These are phyloP conservation scores for Andrena haemorrhoa DNA, from an alignment of 2,888 invertebrate species.

Conservation along the genomic window DNA sequence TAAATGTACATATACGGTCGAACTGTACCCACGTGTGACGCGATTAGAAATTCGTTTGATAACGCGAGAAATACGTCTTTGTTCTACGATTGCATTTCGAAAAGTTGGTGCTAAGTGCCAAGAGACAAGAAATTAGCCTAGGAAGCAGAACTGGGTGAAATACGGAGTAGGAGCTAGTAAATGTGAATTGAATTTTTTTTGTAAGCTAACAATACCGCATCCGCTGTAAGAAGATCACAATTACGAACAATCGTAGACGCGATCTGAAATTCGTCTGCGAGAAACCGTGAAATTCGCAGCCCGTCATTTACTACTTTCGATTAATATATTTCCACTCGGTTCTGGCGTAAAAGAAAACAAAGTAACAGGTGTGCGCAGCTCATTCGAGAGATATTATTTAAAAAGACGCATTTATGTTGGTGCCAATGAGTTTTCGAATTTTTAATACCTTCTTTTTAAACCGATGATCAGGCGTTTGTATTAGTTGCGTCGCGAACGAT, in stretches of 20 bases:
- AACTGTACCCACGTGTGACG: slow-evolving; percentile 1
- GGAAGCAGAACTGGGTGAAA: slow-evolving; percentile 35
- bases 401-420: slow-evolving; percentile 70
- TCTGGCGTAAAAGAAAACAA: slow-evolving; percentile 7
- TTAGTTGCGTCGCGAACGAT: slow-evolving; percentile 35
- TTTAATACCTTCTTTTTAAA: slow-evolving; percentile 44
- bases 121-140: slow-evolving; percentile 55
- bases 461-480: slow-evolving; percentile 27
- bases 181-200: slow-evolving; percentile 45
- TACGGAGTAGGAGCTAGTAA: slow-evolving; percentile 28
- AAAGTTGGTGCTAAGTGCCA: slow-evolving; percentile 58
- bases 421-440: slow-evolving; percentile 64
- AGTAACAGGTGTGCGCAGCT: slow-evolving; percentile 17
- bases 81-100: slow-evolving; percentile 37
- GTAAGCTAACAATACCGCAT: slow-evolving; percentile 14
- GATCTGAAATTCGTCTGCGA: slow-evolving; percentile 24
- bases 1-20: slow-evolving; percentile 36
- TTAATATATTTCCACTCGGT: slow-evolving; percentile 35
- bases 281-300: neutral
- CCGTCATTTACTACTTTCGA: slow-evolving; percentile 21
- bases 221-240: neutral
- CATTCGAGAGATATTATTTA: slow-evolving; percentile 26
- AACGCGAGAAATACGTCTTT: slow-evolving; percentile 52
- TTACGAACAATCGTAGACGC: slow-evolving; percentile 28
- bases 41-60: neutral